These are phyloP conservation scores for Schizothorax lantsangensis DNA, from an alignment of 2,797 vertebrate species.

Conservation along the genomic window DNA sequence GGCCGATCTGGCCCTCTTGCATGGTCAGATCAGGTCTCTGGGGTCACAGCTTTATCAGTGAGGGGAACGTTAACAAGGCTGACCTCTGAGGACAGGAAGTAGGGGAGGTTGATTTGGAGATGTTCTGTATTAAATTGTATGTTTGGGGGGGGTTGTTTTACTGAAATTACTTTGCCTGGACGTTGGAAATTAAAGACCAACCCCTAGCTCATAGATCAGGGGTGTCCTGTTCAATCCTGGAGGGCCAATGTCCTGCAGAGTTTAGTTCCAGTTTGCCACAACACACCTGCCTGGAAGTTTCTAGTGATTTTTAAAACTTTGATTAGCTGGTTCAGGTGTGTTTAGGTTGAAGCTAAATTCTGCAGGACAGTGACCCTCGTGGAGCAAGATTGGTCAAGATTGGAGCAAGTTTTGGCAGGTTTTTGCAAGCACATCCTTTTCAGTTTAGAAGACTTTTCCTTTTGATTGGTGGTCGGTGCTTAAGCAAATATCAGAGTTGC, in stretches of 20 bases:
- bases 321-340: background rate
- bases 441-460: background rate
- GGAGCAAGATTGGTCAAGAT: too few species aligned
- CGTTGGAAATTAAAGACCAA: background rate
- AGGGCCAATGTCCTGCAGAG: background rate
- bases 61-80: background rate
- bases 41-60: constrained; percentile 15
- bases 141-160: background rate
- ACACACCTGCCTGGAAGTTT: background rate
- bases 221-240: background rate
- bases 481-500: background rate
- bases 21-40: constrained; percentile 54
- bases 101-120: background rate
- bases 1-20: constrained; percentile 64
- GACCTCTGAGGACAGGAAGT: background rate
- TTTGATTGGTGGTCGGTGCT: background rate
- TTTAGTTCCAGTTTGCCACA: background rate
- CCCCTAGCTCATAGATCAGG: background rate
- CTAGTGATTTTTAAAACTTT: background rate
- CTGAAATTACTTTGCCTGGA: background rate
- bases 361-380: too few species aligned
- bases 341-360: background rate
- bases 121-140: background rate
- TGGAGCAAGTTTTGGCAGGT: background rate
- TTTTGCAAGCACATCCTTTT: background rate